Conservation (phyloP, 1,140 invertebrate genomes). For the Steinernema khuongi region DNA sequence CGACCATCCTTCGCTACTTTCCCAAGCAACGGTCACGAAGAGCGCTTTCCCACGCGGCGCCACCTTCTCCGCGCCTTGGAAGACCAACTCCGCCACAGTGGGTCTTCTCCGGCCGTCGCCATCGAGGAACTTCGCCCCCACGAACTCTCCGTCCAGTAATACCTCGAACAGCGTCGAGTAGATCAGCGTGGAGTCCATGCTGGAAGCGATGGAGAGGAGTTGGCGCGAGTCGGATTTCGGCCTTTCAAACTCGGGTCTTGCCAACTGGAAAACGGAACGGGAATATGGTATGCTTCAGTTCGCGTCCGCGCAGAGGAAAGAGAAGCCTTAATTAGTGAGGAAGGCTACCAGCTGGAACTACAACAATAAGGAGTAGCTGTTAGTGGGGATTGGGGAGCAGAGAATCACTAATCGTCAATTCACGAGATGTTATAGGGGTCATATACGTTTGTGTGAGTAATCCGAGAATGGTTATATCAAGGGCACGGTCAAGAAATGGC, state of each 20-base stretch:
- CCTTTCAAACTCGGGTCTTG: neutral
- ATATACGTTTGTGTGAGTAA: no score
- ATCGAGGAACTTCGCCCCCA: neutral
- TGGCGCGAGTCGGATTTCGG: neutral
- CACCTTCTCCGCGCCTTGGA: neutral
- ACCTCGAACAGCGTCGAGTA: constrained; percentile 1
- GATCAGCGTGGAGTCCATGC: neutral
- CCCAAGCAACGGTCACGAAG: neutral
- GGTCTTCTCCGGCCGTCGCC: neutral
- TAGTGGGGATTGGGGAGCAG: no score
- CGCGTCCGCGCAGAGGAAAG: no score
- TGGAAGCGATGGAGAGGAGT: neutral
- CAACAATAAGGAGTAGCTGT: no score
- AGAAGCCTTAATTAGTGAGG: no score
- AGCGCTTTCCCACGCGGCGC: neutral
- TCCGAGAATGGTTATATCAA: no score
- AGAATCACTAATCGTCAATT: no score
- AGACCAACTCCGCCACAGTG: neutral
- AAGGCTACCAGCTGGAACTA: no score
- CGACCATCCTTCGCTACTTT: constrained; percentile 10
- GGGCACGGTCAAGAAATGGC: no score
- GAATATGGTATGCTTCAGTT: no score
- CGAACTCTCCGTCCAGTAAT: neutral
- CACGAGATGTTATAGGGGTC: no score
- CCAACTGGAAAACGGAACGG: no score